phyloP scores from a whole-genome alignment of 2,113 vertebrate species.

The Pycnonotus jocosus region DNA sequence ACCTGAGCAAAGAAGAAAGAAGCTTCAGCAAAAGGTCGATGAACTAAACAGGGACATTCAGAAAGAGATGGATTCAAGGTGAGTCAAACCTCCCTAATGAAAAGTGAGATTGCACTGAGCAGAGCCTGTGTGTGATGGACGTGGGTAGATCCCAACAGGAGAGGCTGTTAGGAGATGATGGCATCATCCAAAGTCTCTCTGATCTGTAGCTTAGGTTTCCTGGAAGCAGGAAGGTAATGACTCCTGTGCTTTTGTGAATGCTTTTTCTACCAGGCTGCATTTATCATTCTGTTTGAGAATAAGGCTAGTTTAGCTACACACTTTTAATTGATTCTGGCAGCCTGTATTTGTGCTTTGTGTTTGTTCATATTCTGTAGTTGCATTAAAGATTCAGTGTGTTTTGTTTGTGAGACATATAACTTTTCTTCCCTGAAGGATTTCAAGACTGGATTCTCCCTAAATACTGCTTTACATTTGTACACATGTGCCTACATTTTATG shows the following conservation, averaged over 20 bases:
- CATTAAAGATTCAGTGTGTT: neutral
- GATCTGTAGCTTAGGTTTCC: neutral
- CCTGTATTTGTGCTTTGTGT: neutral
- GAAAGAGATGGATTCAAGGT: slow-evolving; percentile 96
- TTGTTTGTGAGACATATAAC: neutral
- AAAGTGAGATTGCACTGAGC: neutral
- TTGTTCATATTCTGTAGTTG: neutral
- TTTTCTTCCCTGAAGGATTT: neutral
- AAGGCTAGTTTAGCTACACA: neutral
- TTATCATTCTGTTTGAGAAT: neutral
- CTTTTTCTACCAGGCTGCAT: neutral
- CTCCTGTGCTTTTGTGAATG: neutral
- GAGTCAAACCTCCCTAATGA: neutral
- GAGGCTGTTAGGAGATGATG: neutral
- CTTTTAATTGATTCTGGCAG: neutral
- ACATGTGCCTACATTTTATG: neutral
- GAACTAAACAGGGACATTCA: slow-evolving; percentile 93
- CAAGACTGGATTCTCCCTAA: neutral
- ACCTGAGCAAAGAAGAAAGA: slow-evolving; percentile 95
- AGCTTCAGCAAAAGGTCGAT: slow-evolving; percentile 92
- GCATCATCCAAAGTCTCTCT: neutral
- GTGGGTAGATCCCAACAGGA: neutral
- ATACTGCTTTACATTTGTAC: neutral
- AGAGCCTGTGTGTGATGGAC: neutral
- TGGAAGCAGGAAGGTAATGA: neutral